Evolutionary conservation across 2,888 invertebrate species (phyloP).

Genomic region (Caenorhabditis uteleia): DNA sequence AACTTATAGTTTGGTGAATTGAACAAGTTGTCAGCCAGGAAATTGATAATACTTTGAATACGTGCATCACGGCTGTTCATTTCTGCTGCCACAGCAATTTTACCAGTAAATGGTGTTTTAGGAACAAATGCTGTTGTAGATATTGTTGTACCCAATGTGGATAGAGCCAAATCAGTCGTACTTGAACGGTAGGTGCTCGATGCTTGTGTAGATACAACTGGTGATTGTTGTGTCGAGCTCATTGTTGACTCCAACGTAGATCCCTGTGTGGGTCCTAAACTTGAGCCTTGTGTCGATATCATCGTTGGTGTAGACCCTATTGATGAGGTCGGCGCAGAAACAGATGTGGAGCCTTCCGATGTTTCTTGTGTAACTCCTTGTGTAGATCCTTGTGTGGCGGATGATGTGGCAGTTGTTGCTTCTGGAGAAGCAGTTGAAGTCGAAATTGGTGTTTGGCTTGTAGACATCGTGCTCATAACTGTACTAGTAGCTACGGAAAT

Average conservation of each 20-base stretch:
- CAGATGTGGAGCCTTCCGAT: conserved; percentile 1
- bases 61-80: neutral
- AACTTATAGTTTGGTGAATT: conserved; percentile 15
- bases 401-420: conserved; percentile 2
- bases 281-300: neutral
- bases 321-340: neutral
- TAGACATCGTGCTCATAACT: neutral
- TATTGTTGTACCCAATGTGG: neutral
- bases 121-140: conserved; percentile 2
- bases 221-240: neutral
- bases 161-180: neutral
- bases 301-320: too few relatives aligned
- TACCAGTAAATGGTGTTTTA: conserved; percentile 12
- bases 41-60: conserved; percentile 1
- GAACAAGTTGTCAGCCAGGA: conserved; percentile 10
- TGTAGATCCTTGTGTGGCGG: conserved; percentile 2
- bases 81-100: conserved; percentile 13
- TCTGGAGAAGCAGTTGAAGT: conserved; percentile 2
- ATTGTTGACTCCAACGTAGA: neutral
- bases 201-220: neutral
- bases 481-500: neutral
- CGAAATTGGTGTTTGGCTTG: conserved; percentile 9
- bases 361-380: neutral
- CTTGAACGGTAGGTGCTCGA: neutral
- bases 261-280: neutral